Conservation (phyloP, 2,113 vertebrate species). For the Xenotilapia flavipinnis region DNA sequence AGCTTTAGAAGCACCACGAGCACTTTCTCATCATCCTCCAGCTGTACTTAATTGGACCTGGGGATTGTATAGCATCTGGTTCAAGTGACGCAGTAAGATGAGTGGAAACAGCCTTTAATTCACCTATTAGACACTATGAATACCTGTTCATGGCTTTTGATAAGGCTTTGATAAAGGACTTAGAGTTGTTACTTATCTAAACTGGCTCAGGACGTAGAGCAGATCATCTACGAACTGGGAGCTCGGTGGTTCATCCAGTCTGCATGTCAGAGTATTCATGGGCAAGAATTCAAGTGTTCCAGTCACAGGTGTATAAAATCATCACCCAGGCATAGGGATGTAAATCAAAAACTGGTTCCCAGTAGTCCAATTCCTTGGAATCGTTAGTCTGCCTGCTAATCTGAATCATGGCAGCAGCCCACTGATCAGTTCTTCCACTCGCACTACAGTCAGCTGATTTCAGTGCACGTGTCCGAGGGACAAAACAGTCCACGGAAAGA, state of each 20-base stretch:
- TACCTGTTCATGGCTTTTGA: background rate
- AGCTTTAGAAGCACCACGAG: background rate
- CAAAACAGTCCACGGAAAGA: background rate
- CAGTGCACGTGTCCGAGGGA: background rate
- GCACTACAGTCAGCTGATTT: background rate
- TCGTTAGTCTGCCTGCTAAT: background rate
- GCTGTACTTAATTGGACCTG: background rate
- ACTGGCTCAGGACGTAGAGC: background rate
- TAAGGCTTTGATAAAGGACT: background rate
- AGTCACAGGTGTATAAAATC: background rate
- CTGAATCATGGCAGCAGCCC: background rate
- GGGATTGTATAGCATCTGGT: background rate
- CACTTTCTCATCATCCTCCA: background rate
- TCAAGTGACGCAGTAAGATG: background rate
- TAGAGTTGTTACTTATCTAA: background rate
- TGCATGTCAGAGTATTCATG: background rate
- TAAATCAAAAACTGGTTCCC: background rate
- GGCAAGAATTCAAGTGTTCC: background rate
- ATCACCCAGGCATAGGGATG: background rate
- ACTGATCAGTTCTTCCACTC: background rate
- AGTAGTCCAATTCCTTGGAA: background rate
- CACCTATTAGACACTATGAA: background rate
- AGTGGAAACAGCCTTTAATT: background rate
- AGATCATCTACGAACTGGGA: background rate
- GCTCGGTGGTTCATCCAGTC: background rate